These are phyloP conservation scores for Sebastes steindachneri DNA, from an alignment of 2,797 vertebrate genomes.

Conservation along the genomic window DNA sequence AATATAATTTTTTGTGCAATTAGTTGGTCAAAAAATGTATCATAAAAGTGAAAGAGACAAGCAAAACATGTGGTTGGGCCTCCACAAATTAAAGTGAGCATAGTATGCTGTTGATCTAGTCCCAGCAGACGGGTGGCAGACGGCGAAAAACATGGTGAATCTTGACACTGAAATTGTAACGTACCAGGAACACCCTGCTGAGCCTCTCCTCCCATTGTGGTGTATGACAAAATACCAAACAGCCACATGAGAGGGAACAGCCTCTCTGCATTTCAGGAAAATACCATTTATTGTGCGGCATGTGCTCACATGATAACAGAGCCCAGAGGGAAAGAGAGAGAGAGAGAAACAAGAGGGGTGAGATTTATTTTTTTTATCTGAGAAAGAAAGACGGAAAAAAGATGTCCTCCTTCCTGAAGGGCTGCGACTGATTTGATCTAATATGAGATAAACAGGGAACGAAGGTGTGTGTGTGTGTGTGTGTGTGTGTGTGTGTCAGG, in stretches of 20 bases:
- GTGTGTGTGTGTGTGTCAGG: conserved; percentile 13
- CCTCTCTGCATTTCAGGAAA: conserved; percentile 30
- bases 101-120: not conserved
- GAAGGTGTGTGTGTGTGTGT: not conserved
- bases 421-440: conserved; percentile 41
- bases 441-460: conserved; percentile 32
- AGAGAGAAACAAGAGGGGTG: not conserved
- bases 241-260: conserved; percentile 10
- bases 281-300: conserved; percentile 4
- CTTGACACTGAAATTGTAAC: conserved; percentile 21
- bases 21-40: conserved; percentile 2
- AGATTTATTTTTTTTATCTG: not conserved
- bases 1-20: conserved; percentile 6
- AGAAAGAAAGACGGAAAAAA: conserved; percentile 5
- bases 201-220: conserved; percentile 5
- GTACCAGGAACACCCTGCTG: conserved; percentile 7
- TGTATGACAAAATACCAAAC: conserved; percentile 20
- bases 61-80: not conserved
- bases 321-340: not conserved
- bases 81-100: conserved; percentile 4
- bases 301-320: conserved; percentile 23
- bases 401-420: conserved; percentile 9
- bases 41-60: conserved; percentile 26
- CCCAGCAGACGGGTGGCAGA: conserved; percentile 7
- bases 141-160: conserved; percentile 10